Evolutionary conservation across 1,140 invertebrate genomes (phyloP).

Genomic region (Habropoda laboriosa): DNA sequence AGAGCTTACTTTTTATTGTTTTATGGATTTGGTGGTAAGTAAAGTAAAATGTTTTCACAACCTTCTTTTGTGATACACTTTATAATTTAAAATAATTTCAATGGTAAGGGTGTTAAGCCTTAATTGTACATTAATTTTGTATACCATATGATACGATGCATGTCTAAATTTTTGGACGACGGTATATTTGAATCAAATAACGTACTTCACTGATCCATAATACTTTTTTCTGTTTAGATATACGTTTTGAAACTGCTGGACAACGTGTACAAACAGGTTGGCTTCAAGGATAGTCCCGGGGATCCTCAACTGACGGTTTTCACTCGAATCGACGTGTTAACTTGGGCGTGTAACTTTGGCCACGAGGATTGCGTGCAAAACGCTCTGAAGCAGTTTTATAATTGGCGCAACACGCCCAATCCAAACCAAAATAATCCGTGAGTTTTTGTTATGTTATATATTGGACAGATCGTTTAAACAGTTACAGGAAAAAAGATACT

Average conservation of each 20-base stretch:
- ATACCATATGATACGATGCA: no score
- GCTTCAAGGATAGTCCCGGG: conserved; percentile 84
- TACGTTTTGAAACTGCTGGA: conserved; percentile 85
- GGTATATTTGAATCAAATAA: not conserved
- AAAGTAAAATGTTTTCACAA: no score
- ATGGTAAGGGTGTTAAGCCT: no score
- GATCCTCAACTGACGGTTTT: conserved; percentile 86
- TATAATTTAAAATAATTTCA: no score
- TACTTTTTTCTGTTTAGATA: conserved; percentile 82
- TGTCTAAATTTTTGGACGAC: no score
- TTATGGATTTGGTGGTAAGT: no score
- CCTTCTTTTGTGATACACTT: no score
- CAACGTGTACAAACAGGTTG: conserved; percentile 85
- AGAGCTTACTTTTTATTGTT: no score
- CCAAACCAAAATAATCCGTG: conserved; percentile 89
- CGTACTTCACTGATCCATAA: no score
- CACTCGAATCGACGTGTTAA: conserved; percentile 87
- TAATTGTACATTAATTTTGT: no score
- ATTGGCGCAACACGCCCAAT: conserved; percentile 86
- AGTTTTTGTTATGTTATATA: conserved; percentile 65
- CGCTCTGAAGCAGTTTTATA: conserved; percentile 86
- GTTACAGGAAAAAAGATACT: no score
- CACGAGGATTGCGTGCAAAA: conserved; percentile 87
- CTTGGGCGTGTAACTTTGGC: conserved; percentile 87
- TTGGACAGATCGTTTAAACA: no score